phyloP scores from a whole-genome alignment of 2,888 invertebrate genomes.

The Eilema griseolum region DNA sequence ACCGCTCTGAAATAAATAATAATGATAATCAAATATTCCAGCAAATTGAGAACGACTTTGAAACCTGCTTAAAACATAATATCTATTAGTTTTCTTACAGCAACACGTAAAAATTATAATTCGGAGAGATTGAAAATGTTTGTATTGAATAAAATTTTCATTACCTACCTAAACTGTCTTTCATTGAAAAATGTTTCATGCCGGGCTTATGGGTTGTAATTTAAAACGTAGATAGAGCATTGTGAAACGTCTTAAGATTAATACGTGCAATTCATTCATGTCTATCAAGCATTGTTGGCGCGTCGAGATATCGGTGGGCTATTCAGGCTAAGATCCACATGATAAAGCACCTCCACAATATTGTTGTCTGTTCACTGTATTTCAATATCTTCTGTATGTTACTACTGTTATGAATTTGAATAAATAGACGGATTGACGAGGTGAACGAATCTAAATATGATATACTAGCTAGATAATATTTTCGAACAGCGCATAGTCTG shows the following conservation, averaged over 20 bases:
- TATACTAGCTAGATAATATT: no score
- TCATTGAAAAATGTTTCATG: conserved; percentile 1
- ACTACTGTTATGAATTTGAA: neutral
- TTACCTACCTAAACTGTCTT: conserved; percentile 1
- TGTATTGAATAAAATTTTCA: neutral
- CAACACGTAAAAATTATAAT: neutral
- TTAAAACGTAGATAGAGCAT: conserved; percentile 8
- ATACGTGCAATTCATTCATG: conserved; percentile 23
- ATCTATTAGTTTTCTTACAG: neutral
- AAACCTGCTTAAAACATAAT: no score
- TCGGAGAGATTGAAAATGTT: neutral
- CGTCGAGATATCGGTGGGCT: conserved; percentile 27
- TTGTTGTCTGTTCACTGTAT: conserved; percentile 1
- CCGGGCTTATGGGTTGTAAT: neutral
- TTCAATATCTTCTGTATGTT: neutral
- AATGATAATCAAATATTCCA: neutral
- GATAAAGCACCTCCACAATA: conserved; percentile 12
- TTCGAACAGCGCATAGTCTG: no score
- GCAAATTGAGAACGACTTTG: neutral
- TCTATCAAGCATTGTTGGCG: conserved; percentile 29
- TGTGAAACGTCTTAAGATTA: conserved; percentile 9
- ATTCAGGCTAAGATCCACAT: conserved; percentile 24
- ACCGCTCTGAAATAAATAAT: no score
- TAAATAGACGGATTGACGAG: neutral
- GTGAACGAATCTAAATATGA: neutral